A percentile compares a stretch with the other conserved stretches of the same genome.
phyloP scores from a whole-genome alignment of 2,113 vertebrate species.

The Callorhinus ursinus region DNA sequence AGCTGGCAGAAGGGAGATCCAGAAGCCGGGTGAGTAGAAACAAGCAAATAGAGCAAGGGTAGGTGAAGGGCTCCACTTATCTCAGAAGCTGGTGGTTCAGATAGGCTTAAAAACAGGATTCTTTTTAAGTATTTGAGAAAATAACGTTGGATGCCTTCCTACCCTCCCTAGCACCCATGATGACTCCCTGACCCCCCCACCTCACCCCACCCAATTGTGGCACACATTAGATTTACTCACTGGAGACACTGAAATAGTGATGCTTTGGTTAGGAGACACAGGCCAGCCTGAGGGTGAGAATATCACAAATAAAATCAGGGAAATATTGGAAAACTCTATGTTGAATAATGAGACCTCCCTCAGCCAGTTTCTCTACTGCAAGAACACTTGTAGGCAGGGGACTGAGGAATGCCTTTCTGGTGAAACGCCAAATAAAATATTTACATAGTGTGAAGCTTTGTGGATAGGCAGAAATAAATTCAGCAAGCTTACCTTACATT shows the following conservation, averaged over 20 bases:
- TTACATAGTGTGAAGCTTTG: neutral
- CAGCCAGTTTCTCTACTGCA: neutral
- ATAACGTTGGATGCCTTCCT: neutral
- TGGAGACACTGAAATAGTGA: neutral
- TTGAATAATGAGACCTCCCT: neutral
- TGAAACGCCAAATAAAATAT: neutral
- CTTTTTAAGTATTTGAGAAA: neutral
- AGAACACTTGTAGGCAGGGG: neutral
- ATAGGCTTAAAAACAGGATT: neutral
- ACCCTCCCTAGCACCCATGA: neutral
- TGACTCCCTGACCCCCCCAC: neutral
- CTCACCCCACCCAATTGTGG: neutral
- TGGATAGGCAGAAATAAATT: neutral
- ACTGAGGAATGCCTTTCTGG: neutral
- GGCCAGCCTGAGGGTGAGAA: neutral
- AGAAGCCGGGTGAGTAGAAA: neutral
- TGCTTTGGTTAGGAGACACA: neutral
- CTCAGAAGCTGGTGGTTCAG: neutral
- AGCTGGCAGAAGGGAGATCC: neutral
- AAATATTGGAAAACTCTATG: neutral
- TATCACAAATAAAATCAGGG: neutral
- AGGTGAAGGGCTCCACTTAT: accelerated
- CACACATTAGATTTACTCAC: neutral
- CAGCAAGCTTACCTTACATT: neutral
- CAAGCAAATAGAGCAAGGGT: neutral